Base-by-base conservation (phyloP, 2,888 invertebrate species). In the Tetramorium bicarinatum region DNA sequence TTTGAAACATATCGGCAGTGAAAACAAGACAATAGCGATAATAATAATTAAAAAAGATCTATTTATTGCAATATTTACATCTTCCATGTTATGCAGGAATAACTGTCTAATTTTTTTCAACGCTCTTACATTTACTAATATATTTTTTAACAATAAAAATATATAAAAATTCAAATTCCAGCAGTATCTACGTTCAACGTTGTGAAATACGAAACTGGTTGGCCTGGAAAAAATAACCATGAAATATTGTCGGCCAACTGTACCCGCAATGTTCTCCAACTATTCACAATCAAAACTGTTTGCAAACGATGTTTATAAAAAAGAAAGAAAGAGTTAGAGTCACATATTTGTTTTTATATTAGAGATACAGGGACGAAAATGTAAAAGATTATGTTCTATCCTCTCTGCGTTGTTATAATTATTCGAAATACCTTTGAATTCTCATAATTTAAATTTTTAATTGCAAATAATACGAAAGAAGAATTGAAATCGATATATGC, bases 141-240 rank as follows among this genome's bases (percentile, higher is more conserved):
- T 21, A 18, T 59, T 56, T 54, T 9, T 47, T 54, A 25, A 25
- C 18, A 47, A 13, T 25, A 49, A 49, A 71, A 71, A 61, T 21
- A 18, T 47, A 61, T 71, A 80, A 47, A 61, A 72, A 25, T 11
- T 15, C 25, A 72, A 59, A 69, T 71, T 79, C 56, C 49, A 25
- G 25, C 38, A 76, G 38, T 71, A 59, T 59, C 34, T 59, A 38
- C 49, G 38, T 59, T 38, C 72, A 72, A 71, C 59, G 25, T 72
- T 29, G 47, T 72, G 72, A 80, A 80, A 80, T 49, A 61, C 18
- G 47, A 80, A 80, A 61, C 59, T 79, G 56, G 54, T 29, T 56
- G 56, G 54, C 41, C n/a, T 41, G 52, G n/a, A 59, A 79, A 77
- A 79, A 79, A 69, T 49, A 77, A 64, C 54, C n/a, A 77, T 25